Conservation (phyloP, 2,888 invertebrate genomes). For the Leptinotarsa peninsularis region DNA sequence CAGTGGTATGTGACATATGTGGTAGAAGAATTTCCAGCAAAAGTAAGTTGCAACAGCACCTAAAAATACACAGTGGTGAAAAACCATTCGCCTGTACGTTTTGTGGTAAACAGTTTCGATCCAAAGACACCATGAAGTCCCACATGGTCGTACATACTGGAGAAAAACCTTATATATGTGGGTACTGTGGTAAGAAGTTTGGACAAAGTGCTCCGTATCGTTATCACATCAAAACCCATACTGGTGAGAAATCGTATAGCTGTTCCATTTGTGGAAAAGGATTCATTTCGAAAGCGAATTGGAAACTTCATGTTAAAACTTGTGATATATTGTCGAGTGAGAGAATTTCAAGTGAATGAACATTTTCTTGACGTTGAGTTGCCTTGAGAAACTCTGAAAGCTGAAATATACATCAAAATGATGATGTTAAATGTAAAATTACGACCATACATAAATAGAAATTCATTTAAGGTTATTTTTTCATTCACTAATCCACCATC, state of each 20-base stretch:
- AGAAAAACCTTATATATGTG: slow-evolving; percentile 48
- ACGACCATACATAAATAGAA: too few species aligned
- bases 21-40: slow-evolving; percentile 57
- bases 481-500: too few species aligned
- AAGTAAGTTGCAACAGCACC: slow-evolving; percentile 49
- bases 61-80: slow-evolving; percentile 52
- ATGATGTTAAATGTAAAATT: too few species aligned
- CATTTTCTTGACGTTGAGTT: background rate
- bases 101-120: slow-evolving; percentile 43
- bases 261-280: slow-evolving; percentile 63
- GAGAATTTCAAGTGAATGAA: background rate
- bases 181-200: slow-evolving; percentile 48
- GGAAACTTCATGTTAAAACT: slow-evolving; percentile 40
- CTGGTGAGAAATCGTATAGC: slow-evolving; percentile 45
- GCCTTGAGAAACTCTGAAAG: background rate
- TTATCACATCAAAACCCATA: slow-evolving; percentile 51
- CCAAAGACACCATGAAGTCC: slow-evolving; percentile 39
- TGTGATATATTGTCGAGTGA: slow-evolving; percentile 25
- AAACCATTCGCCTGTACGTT: slow-evolving; percentile 49
- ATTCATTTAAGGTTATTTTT: too few species aligned
- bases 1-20: slow-evolving; percentile 62
- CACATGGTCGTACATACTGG: slow-evolving; percentile 53
- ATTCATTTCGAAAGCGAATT: slow-evolving; percentile 59
- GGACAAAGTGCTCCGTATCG: slow-evolving; percentile 31
- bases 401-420: too few species aligned